Evolutionary conservation across 2,888 invertebrate genomes (phyloP), one percentile per base, ranked within the genome.

Genomic region (Sphaerophoria taeniata): DNA sequence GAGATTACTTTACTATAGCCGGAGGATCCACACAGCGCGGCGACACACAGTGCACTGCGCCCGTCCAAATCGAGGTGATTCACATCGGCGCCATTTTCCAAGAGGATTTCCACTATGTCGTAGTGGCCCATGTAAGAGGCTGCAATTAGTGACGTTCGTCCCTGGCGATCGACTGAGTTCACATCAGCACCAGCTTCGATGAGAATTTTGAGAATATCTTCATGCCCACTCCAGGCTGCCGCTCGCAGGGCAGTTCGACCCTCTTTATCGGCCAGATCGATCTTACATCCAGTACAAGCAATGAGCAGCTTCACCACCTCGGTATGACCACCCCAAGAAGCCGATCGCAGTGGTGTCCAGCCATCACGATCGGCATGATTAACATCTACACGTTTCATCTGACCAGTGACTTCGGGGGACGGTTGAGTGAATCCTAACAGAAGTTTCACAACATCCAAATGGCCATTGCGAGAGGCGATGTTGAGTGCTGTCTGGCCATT

Each of bases 61-160:
- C 97, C 97, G 89, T 97, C 97, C 77, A 96, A 95, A 89, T 98
- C 98, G 0, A 97, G 95, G 89, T 97, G 97, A 91, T 98, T 96
- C 31, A 97, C 95, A 89, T 95, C 94, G 0, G 97, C 98, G 1
- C 96, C 96, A 80, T 95, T 95, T 88, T 96, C 96, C 9, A 98
- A 92, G 53, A 98, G 92, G 87, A 96, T 95, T 83, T 96, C 95
- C 34, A 98, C 97, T 84, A 98, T 97, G 89, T 97, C 97, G n/a
- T 96, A 95, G 92, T 98, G 98, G 0, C 98, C 97, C 98, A 98
- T 98, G 92, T 98, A 98, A 0, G 98, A 98, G 16, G 98, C 98
- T 0, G 98, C 98, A 87, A 98, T 96, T 55, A 98, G 93, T 0
- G 98, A 97, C 0, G 98, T 98, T 87, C 98, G 94, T 14, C 97